Base-by-base conservation (phyloP, 2,113 vertebrate species). In the Tor tambroides region DNA sequence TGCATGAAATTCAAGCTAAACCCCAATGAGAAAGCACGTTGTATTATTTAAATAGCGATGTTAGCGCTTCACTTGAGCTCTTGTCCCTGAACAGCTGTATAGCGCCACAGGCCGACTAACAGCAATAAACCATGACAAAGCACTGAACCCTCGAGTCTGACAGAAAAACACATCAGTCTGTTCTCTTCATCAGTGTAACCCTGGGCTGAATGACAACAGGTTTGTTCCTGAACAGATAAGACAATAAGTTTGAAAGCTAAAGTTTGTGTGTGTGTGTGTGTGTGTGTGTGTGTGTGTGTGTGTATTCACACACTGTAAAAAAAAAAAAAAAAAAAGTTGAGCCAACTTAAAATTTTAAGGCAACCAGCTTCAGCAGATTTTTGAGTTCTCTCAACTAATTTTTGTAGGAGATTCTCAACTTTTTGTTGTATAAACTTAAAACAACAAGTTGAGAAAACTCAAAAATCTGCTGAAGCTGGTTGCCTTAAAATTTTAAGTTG, bases 41-140 rank as follows among this genome's bases (percentile, higher is more conserved):
- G 51, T 59, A 14, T 32, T 78, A 41, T 54, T 59, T 15, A 38
- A 80, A 80, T 26, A 59, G 12, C 4, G 1, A 61, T 14, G 19
- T 59, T 59, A 79, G 21, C 54, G 51, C 77, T 79, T 80, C 30
- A 80, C 77, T 80, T 80, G 10, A n/a, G 77, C 30, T 38, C 32
- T 38, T 8, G 77, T 80, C 23, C 32, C 23, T n/a, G 32, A 80
- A 80, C 77, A 80, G 51, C 77, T 59, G 77, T 38, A 35, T 38
- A 12, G 21, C 11, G 0, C 43, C 43, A 19, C 15, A 12, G 41
- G 72, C 21, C 9, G 28, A 56, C 51, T 35, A 38, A 35, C 32
- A 59, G 32, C 54, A 80, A 61, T 80, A 59, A 80, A 80, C 30
- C 77, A 15, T 38, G 77, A 80, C 51, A 59, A 80, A 80, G 30